A percentile compares a stretch with the other conserved stretches of the same genome.
Evolutionary conservation across 92 coral and sea anemone species (phyloP).

Genomic region (Anthopleura xanthogrammica): DNA sequence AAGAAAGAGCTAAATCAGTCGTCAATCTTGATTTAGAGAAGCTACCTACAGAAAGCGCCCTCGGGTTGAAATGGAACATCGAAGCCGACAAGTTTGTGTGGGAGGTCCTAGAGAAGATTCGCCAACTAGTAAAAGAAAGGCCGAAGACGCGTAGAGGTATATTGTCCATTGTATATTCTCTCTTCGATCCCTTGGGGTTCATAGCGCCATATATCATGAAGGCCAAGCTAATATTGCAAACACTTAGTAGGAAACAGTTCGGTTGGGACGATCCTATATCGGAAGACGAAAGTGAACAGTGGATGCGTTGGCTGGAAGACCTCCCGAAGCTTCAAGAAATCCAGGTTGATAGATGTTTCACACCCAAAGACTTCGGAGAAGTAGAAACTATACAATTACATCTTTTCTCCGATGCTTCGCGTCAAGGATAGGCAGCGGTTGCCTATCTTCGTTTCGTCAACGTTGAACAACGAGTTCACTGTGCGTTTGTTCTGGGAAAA

Average conservation of each 20-base stretch:
- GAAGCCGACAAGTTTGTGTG: constrained; percentile 44
- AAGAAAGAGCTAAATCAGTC: constrained; percentile 52
- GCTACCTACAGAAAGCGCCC: constrained; percentile 35
- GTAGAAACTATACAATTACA: constrained; percentile 38
- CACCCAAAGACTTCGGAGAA: constrained; percentile 38
- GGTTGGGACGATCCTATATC: constrained; percentile 44
- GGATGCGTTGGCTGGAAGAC: constrained; percentile 48
- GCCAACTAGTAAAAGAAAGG: not conserved
- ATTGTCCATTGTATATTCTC: constrained; percentile 20
- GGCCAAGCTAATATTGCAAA: constrained; percentile 35
- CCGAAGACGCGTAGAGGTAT: constrained; percentile 19
- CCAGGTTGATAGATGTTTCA: constrained; percentile 32
- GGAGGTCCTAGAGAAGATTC: constrained; percentile 20
- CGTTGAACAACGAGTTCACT: constrained; percentile 15
- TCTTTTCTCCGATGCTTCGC: constrained; percentile 45
- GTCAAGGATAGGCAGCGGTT: constrained; percentile 43
- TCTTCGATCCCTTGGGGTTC: constrained; percentile 1
- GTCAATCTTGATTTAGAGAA: constrained; percentile 46
- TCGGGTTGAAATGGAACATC: constrained; percentile 45
- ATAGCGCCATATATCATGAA: constrained; percentile 1
- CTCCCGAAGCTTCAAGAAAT: constrained; percentile 27
- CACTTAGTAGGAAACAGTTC: constrained; percentile 15
- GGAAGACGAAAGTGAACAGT: constrained; percentile 30
- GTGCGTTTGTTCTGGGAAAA: constrained; percentile 52
- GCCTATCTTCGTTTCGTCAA: constrained; percentile 45